A percentile compares a stretch with the other conserved stretches of the same genome.
These are phyloP conservation scores for Athrips mouffetella DNA, from an alignment of 2,888 invertebrate genomes.

Conservation along the genomic window DNA sequence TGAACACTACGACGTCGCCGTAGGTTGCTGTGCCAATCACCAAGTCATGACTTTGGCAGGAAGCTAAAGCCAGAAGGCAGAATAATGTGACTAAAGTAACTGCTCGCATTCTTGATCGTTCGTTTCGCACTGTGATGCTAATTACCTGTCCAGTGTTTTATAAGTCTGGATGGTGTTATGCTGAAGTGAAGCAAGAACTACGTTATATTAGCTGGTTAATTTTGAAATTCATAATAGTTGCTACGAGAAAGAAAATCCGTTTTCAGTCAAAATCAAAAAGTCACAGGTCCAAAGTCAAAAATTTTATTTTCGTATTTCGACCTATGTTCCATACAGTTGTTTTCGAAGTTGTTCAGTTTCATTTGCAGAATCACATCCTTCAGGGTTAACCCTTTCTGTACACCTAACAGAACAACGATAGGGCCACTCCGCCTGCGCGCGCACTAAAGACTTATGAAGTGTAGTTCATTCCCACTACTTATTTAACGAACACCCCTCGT, in stretches of 20 bases:
- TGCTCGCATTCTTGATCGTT: slow-evolving; percentile 49
- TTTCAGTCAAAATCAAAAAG: no score
- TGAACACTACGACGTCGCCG: slow-evolving; percentile 58
- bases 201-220: slow-evolving; percentile 8
- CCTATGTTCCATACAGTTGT: no score
- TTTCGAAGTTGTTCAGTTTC: no score
- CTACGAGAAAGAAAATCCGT: background rate
- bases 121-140: slow-evolving; percentile 55
- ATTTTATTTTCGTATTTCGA: background rate
- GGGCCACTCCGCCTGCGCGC: no score
- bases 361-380: no score
- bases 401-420: no score
- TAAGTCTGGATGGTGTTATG: slow-evolving; percentile 40
- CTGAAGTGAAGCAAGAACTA: slow-evolving; percentile 33
- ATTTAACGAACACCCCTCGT: no score
- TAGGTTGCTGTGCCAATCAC: slow-evolving; percentile 50
- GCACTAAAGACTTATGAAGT: no score
- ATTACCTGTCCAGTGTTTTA: slow-evolving; percentile 59
- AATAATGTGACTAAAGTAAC: slow-evolving; percentile 38
- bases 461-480: no score
- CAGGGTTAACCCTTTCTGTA: no score
- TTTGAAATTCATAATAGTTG: background rate
- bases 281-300: background rate
- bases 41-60: slow-evolving; percentile 60
- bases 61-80: slow-evolving; percentile 41